These are phyloP conservation scores for Hystrix cristata DNA, from an alignment of 2,113 vertebrate species.

Conservation along the genomic window DNA sequence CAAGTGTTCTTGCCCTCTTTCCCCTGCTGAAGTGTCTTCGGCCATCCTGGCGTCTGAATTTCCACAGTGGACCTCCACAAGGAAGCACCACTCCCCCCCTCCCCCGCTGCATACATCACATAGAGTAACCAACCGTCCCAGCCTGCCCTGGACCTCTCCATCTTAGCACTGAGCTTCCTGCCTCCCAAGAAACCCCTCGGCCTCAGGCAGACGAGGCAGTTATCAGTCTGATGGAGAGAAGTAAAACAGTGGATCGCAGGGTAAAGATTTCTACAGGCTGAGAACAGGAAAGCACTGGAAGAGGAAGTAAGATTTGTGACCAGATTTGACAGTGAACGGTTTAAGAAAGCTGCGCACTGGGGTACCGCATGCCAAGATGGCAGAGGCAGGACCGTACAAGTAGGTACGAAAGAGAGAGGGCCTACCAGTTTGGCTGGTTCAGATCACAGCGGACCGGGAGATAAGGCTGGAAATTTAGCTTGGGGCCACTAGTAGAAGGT, in stretches of 20 bases:
- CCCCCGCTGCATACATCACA: neutral
- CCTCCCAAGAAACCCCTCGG: neutral
- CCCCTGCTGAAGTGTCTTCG: neutral
- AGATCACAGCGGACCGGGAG: neutral
- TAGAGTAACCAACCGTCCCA: neutral
- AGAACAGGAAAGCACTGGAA: neutral
- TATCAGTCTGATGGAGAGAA: neutral
- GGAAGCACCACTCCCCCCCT: neutral
- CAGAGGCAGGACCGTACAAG: neutral
- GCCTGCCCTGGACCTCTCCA: neutral
- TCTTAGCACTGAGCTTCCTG: neutral
- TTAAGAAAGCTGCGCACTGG: neutral
- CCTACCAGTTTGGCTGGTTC: slow-evolving; percentile 22
- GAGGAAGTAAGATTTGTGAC: neutral
- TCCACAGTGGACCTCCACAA: neutral
- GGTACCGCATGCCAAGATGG: neutral
- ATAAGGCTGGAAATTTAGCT: slow-evolving; percentile 16
- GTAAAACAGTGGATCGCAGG: neutral
- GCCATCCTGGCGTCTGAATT: neutral
- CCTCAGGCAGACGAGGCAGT: neutral
- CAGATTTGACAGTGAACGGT: neutral
- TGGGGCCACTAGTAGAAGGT: neutral
- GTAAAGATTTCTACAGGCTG: neutral
- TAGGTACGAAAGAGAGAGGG: neutral
- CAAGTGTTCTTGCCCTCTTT: neutral